Evolutionary conservation across 1,140 invertebrate genomes (phyloP), one percentile per base, ranked within the genome.

Genomic region (Drosophila varians): DNA sequence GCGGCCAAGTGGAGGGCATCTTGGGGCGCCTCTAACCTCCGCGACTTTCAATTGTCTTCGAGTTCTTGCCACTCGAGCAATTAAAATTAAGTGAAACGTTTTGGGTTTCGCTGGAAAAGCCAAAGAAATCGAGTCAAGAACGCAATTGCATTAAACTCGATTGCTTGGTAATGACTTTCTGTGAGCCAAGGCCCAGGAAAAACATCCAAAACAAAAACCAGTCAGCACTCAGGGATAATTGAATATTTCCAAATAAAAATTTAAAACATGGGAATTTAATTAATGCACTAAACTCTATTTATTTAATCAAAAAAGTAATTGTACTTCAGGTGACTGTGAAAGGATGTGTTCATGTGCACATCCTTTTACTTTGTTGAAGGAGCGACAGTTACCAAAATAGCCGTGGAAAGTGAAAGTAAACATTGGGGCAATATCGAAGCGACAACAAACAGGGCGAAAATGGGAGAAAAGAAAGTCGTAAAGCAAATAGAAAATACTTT

Each of bases 91-190:
- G 36, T 56, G 51, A 42, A 70, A 23, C 57, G 62, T 51, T 34
- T 66, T 42, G 4, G 46, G 46, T 66, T 66, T 66, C 46, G 21
- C 31, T 38, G 6, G 31, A 19, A 25, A 19, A n/a, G 16, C 25
- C 18, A 23, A 53, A 7, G 16, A 46, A 47, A 56, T 8, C 16
- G 49, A 54, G 16, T 34, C 3, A 5, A 14, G n/a, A 53, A 40
- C 16, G 49, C 31, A 48, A 70, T 48, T 69, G 66, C 52, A 69
- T 55, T 69, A 42, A 48, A 47, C 49, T 58, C 58, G 56, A 80
- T 73, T 69, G 68, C 53, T 70, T 40, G 53, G 58, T 71, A 78
- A 70, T 77, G 62, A 60, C 49, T 48, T 36, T 12, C n/a, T 16
- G 6, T 42, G 53, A 31, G 11, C 42, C 46, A 40, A 36, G 21